Evolutionary conservation across 2,113 vertebrate genomes (phyloP).

Genomic region (Stigmatopora argus): DNA sequence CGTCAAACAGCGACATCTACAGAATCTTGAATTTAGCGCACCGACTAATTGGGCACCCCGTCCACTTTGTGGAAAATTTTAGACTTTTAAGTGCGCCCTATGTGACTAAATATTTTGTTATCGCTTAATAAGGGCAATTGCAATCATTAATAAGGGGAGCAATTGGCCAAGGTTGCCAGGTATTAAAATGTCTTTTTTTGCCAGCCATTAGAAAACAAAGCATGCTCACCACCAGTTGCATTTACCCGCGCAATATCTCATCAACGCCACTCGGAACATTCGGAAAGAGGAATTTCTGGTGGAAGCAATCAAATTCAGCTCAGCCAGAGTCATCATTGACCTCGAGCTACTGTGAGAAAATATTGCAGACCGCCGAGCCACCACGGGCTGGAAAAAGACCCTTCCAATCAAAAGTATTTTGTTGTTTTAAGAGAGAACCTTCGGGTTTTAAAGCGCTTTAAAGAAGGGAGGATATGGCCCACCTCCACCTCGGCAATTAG

Average conservation of each 20-base stretch:
- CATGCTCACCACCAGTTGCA: neutral
- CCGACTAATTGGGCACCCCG: too few relatives aligned
- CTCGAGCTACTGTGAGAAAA: slow-evolving; percentile 1
- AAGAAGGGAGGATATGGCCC: slow-evolving; percentile 39
- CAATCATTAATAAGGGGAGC: too few relatives aligned
- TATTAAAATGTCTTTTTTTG: too few relatives aligned
- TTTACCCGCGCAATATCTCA: slow-evolving; percentile 26
- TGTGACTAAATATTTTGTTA: too few relatives aligned
- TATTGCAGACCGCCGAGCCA: slow-evolving; percentile 17
- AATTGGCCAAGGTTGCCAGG: too few relatives aligned
- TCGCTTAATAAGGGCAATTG: too few relatives aligned
- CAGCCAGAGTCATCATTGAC: slow-evolving; percentile 20
- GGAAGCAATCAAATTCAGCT: slow-evolving; percentile 42
- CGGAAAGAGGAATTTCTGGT: slow-evolving; percentile 13
- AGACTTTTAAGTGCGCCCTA: too few relatives aligned
- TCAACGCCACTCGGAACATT: slow-evolving; percentile 43
- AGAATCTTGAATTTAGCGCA: too few relatives aligned
- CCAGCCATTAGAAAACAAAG: too few relatives aligned
- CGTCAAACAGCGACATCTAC: too few relatives aligned
- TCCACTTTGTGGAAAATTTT: too few relatives aligned
- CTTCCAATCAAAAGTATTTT: slow-evolving; percentile 32
- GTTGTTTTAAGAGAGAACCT: neutral
- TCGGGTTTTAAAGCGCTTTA: slow-evolving; percentile 44
- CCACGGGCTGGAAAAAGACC: slow-evolving; percentile 30
- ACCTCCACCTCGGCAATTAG: slow-evolving; percentile 57